Conservation (phyloP, 2,888 invertebrate species). For the Argyra leucocephala region DNA sequence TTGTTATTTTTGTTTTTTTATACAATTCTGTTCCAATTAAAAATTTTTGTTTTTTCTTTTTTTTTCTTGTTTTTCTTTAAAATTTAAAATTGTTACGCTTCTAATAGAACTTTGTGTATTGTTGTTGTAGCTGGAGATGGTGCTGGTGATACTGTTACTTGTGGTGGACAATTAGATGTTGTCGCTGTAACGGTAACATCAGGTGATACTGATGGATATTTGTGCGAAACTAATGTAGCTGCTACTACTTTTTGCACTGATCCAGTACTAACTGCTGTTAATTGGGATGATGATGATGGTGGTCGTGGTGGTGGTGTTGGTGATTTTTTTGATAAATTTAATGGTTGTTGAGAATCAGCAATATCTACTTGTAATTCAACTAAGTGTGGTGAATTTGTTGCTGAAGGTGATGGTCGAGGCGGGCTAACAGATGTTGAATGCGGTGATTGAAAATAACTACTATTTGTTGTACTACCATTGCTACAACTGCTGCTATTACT, state of each 20-base stretch:
- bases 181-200: conserved; percentile 41
- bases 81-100: conserved; percentile 49
- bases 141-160: conserved; percentile 22
- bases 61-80: not conserved
- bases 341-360: conserved; percentile 69
- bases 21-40: too few species aligned
- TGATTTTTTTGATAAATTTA: conserved; percentile 81
- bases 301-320: conserved; percentile 61
- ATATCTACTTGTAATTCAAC: conserved; percentile 75
- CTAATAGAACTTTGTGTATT: conserved; percentile 53
- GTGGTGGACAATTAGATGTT: conserved; percentile 25
- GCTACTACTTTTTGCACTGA: conserved; percentile 14
- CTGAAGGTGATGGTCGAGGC: conserved; percentile 41
- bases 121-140: conserved; percentile 13
- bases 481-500: conserved; percentile 31
- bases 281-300: conserved; percentile 39
- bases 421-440: conserved; percentile 44
- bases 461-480: conserved; percentile 27
- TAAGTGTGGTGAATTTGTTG: conserved; percentile 45
- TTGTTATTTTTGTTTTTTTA: not conserved
- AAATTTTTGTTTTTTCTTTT: too few species aligned
- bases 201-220: conserved; percentile 40
- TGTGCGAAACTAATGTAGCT: conserved; percentile 29
- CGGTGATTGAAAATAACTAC: conserved; percentile 44
- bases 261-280: conserved; percentile 24